A percentile compares a stretch with the other conserved stretches of the same genome.
These are phyloP conservation scores for Actinernus sp. DNA, from an alignment of 92 coral and sea anemone species.

Conservation along the genomic window DNA sequence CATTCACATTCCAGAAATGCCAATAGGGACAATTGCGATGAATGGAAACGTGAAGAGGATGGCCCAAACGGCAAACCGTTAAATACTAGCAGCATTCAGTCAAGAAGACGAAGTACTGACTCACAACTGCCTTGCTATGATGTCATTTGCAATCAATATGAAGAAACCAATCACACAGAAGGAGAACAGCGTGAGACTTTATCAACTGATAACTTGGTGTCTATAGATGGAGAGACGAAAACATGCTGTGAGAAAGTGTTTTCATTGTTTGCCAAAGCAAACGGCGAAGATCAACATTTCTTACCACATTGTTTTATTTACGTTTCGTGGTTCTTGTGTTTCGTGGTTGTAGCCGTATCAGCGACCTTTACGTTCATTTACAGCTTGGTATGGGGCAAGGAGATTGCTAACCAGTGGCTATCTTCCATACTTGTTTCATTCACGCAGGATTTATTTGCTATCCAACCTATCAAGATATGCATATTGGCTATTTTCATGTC, in stretches of 20 bases:
- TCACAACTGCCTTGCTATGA: too few relatives aligned
- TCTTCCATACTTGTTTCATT: constrained; percentile 86
- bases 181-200: not conserved
- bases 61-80: too few relatives aligned
- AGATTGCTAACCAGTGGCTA: constrained; percentile 83
- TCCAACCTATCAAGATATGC: constrained; percentile 84
- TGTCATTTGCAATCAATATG: too few relatives aligned
- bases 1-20: too few relatives aligned
- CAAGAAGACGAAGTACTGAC: too few relatives aligned
- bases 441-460: constrained; percentile 74
- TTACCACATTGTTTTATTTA: constrained; percentile 70
- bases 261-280: not conserved
- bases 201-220: not conserved
- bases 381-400: constrained; percentile 88
- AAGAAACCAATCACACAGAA: too few relatives aligned
- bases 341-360: constrained; percentile 63
- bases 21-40: too few relatives aligned
- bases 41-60: too few relatives aligned
- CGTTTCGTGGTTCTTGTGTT: constrained; percentile 79
- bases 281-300: not conserved
- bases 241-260: not conserved
- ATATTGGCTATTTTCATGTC: constrained; percentile 70
- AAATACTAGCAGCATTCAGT: too few relatives aligned
- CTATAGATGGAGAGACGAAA: not conserved
- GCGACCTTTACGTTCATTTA: constrained; percentile 75